phyloP scores from a whole-genome alignment of 2,797 vertebrate species.

The Anniella stebbinsi region DNA sequence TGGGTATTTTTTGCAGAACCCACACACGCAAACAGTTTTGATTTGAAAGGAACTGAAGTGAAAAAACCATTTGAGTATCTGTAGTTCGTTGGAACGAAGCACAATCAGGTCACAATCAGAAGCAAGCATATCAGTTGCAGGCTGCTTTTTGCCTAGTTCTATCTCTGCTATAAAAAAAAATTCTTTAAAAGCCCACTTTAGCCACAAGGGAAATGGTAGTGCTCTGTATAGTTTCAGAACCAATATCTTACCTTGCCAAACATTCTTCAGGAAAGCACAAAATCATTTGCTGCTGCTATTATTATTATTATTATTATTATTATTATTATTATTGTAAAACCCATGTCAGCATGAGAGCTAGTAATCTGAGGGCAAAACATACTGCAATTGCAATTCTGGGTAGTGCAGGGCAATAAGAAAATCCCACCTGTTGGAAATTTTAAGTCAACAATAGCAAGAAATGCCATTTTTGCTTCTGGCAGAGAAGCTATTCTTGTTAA shows the following conservation, averaged over 20 bases:
- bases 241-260: conserved; percentile 38
- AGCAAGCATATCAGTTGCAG: neutral
- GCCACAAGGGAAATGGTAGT: conserved; percentile 29
- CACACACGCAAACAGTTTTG: conserved; percentile 10
- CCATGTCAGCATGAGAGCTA: too few relatives aligned
- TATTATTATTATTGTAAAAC: too few relatives aligned
- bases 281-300: conserved; percentile 2
- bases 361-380: too few relatives aligned
- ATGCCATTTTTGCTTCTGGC: too few relatives aligned
- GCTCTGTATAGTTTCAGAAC: conserved; percentile 39
- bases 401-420: conserved; percentile 31
- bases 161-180: conserved; percentile 21
- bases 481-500: too few relatives aligned
- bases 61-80: conserved; percentile 30
- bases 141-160: neutral
- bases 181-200: conserved; percentile 5
- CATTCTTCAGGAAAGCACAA: conserved; percentile 30
- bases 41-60: conserved; percentile 18
- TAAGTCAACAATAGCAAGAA: too few relatives aligned
- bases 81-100: neutral
- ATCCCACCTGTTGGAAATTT: too few relatives aligned
- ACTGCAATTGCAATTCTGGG: neutral
- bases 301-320: conserved; percentile 56
- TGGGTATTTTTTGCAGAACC: neutral
- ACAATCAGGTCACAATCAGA: neutral